These are phyloP conservation scores for Temnothorax curvispinosus DNA, from an alignment of 1,140 invertebrate genomes.

Conservation along the genomic window DNA sequence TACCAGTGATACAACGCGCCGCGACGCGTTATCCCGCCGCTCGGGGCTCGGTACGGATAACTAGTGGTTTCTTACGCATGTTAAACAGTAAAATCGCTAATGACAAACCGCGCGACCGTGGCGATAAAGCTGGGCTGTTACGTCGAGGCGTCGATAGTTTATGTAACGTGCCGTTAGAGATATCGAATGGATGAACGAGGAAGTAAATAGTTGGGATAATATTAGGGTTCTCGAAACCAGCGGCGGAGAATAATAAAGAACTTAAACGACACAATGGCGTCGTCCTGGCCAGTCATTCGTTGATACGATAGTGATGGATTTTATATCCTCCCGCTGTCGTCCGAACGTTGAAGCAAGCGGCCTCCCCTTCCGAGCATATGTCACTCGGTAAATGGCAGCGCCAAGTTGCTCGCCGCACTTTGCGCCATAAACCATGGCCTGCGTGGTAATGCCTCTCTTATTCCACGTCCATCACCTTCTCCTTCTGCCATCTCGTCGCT, in stretches of 20 bases:
- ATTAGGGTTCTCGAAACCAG: background rate
- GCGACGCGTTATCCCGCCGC: background rate
- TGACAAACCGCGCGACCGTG: constrained; percentile 58
- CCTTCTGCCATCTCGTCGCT: background rate
- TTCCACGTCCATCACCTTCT: constrained; percentile 37
- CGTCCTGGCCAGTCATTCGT: constrained; percentile 6
- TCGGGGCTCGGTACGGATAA: background rate
- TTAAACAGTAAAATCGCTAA: constrained; percentile 74
- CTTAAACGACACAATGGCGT: background rate
- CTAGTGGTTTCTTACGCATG: constrained; percentile 25
- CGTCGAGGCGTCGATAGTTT: background rate
- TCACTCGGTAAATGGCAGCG: constrained; percentile 66
- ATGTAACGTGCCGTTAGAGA: background rate
- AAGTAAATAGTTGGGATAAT: constrained; percentile 23
- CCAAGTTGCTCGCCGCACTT: constrained; percentile 65
- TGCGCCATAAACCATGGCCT: constrained; percentile 75
- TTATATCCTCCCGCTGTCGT: constrained; percentile 43
- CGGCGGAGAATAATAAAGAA: background rate
- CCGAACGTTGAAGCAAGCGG: constrained; percentile 10
- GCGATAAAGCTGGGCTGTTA: background rate
- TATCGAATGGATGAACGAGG: background rate
- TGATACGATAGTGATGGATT: constrained; percentile 61
- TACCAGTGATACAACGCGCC: constrained; percentile 12
- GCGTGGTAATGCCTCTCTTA: constrained; percentile 72
- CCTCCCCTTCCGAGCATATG: constrained; percentile 59